Evolutionary conservation across 2,113 vertebrate genomes (phyloP), one percentile per base, ranked within the genome.

Genomic region (Eretmochelys imbricata): DNA sequence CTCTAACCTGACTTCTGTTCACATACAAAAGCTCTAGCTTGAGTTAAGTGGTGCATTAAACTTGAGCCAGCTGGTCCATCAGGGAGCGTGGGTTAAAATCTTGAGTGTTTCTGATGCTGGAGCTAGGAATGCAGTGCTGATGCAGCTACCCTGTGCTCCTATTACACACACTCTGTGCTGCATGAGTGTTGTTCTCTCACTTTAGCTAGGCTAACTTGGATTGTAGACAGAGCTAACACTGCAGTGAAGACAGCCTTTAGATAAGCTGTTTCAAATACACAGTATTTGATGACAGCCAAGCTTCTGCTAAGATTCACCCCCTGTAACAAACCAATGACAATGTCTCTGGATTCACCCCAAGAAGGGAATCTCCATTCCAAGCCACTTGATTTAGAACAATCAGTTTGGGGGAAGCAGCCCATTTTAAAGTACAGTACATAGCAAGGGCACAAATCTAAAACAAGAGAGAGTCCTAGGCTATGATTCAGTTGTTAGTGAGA

Each of bases 261-360:
- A 69, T 69, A 87, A 93, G 93, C 54, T 55, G 13, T 3, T 79
- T 84, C 31, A 83, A 96, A 72, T 10, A 80, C 31, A 48, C 5
- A 42, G 1, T 35, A 51, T 80, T 87, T 83, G 48, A 13, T 35
- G 84, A 90, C n/a, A 90, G 6, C 1, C 31, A 80, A 90, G 6
- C 6, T 87, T 93, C 82, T 96, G 59, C 82, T 82, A 94, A 93
- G 93, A 53, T 35, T 89, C 80, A 90, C 59, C 27, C 91, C 82
- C 51, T 11, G 46, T 87, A 95, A 94, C 42, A 95, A 95, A 96
- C 0, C 2, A 10, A 84, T 49, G 76, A 90, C 94, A 93, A 79
- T 48, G 88, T 27, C 8, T 59, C 75, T 84, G 80, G 69, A 49
- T 16, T 1, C 83, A 76, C 85, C 81, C n/a, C 88, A 94, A 69